phyloP scores from a whole-genome alignment of 2,113 vertebrate species.

The Laticauda colubrina region DNA sequence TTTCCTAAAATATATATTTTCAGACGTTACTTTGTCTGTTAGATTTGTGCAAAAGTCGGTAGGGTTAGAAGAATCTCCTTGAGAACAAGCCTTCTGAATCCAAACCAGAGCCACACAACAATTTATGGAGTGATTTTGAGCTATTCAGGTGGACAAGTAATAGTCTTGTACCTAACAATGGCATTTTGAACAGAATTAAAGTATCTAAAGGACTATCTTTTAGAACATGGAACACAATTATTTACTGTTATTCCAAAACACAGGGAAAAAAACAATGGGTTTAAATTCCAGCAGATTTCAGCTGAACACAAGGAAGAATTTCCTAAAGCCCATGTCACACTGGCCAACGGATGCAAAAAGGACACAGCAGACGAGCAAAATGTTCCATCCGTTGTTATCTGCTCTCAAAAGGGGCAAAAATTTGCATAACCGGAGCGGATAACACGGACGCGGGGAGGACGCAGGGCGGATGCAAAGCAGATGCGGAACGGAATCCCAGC shows the following conservation, averaged over 20 bases:
- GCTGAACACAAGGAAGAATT: not conserved
- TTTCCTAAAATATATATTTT: not conserved
- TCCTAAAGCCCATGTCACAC: too few relatives aligned
- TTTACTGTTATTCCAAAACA: not conserved
- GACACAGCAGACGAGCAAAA: too few relatives aligned
- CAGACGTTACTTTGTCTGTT: not conserved
- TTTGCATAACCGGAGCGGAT: too few relatives aligned
- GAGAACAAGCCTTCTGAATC: not conserved
- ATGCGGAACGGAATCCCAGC: too few relatives aligned
- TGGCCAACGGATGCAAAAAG: too few relatives aligned
- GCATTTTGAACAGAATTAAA: not conserved
- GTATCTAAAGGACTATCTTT: not conserved
- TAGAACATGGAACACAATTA: not conserved
- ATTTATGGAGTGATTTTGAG: not conserved
- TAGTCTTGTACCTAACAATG: not conserved
- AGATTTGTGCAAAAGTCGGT: not conserved
- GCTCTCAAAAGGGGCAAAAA: too few relatives aligned
- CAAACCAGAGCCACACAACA: not conserved
- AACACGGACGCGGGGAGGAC: too few relatives aligned
- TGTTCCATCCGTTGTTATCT: too few relatives aligned
- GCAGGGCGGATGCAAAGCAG: too few relatives aligned
- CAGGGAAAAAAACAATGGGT: not conserved
- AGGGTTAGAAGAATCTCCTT: not conserved
- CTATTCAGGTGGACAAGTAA: not conserved
- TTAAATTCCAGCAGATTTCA: not conserved